Conservation (phyloP, 2,888 invertebrate species). For the Ophion obscuratus region DNA sequence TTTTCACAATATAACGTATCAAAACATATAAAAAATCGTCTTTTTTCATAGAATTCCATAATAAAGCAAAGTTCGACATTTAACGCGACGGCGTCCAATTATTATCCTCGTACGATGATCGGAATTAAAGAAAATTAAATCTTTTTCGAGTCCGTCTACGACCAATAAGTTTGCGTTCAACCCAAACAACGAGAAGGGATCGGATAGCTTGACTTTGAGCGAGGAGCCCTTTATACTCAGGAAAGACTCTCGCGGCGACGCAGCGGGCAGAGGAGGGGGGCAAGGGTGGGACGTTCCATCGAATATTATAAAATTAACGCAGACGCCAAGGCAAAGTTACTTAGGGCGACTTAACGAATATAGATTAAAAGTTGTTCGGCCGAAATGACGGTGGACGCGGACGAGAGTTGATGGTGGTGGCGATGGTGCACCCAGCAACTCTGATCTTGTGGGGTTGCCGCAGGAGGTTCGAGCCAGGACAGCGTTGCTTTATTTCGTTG, state of each 20-base stretch:
- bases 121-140: neutral
- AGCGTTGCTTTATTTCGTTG: slow-evolving; percentile 62
- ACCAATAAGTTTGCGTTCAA: too few relatives aligned
- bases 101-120: neutral
- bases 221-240: neutral
- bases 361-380: slow-evolving; percentile 82
- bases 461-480: slow-evolving; percentile 55
- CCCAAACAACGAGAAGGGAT: slow-evolving; percentile 35
- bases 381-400: slow-evolving; percentile 63
- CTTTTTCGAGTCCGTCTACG: neutral
- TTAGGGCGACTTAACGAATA: slow-evolving; percentile 83
- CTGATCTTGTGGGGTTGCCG: slow-evolving; percentile 62
- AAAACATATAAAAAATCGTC: too few relatives aligned
- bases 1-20: too few relatives aligned
- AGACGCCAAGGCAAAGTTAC: slow-evolving; percentile 77
- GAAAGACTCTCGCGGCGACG: neutral
- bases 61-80: neutral
- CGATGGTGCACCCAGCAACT: slow-evolving; percentile 55
- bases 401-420: slow-evolving; percentile 45
- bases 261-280: neutral
- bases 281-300: slow-evolving; percentile 36
- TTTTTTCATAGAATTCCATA: too few relatives aligned
- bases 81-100: neutral
- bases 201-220: slow-evolving; percentile 41
- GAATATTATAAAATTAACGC: slow-evolving; percentile 79